phyloP scores from a whole-genome alignment of 2,888 invertebrate genomes.

The Xylocampa areola region DNA sequence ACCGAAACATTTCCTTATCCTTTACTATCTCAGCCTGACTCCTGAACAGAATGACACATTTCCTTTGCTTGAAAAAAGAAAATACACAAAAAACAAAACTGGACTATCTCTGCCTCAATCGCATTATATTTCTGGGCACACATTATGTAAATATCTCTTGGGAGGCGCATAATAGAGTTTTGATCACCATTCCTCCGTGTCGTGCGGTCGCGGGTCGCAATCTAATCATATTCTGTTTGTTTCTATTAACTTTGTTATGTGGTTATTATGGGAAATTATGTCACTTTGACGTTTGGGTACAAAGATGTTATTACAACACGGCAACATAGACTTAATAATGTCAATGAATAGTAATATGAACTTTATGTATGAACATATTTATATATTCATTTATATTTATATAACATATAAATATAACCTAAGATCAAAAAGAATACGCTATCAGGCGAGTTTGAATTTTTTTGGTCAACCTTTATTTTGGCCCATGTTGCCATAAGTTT shows the following conservation, averaged over 20 bases:
- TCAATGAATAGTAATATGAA: too few species aligned
- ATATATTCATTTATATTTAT: too few species aligned
- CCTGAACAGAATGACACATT: slow-evolving; percentile 5
- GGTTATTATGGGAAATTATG: slow-evolving; percentile 37
- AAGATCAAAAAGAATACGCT: too few species aligned
- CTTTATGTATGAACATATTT: too few species aligned
- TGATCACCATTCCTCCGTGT: slow-evolving; percentile 68
- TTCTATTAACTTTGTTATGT: slow-evolving; percentile 52
- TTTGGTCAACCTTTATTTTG: too few species aligned
- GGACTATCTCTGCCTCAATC: slow-evolving; percentile 21
- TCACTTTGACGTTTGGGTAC: slow-evolving; percentile 3
- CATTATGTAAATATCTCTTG: slow-evolving; percentile 78
- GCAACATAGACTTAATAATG: too few species aligned
- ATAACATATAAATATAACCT: too few species aligned
- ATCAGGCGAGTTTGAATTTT: too few species aligned
- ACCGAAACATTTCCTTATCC: too few species aligned
- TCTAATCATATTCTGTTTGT: slow-evolving; percentile 61
- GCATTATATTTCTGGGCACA: slow-evolving; percentile 60
- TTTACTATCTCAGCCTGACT: not conserved
- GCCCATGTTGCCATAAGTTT: too few species aligned
- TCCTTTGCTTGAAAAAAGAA: slow-evolving; percentile 8
- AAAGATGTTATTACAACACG: too few species aligned
- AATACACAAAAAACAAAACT: slow-evolving; percentile 31
- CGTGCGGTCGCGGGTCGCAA: slow-evolving; percentile 42
- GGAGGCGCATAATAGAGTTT: slow-evolving; percentile 76